A percentile compares a stretch with the other conserved stretches of the same genome.
Evolutionary conservation across 2,888 invertebrate species (phyloP).

Genomic region (Saturnia pavonia): DNA sequence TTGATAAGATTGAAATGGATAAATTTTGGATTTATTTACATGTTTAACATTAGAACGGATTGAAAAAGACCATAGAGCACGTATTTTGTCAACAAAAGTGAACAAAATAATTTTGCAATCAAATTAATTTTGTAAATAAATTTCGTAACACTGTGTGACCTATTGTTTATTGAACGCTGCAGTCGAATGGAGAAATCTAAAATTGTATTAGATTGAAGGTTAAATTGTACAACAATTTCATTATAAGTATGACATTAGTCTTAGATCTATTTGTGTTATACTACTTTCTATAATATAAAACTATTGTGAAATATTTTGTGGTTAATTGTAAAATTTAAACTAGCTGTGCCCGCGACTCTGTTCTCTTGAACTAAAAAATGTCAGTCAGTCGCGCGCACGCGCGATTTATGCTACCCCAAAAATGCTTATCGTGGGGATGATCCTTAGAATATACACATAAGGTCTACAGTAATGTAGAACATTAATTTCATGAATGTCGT

Average conservation of each 20-base stretch:
- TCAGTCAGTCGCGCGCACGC: too few species aligned
- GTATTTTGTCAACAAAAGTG: not conserved
- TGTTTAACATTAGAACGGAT: not conserved
- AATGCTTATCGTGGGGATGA: too few species aligned
- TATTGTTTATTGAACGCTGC: slow-evolving; percentile 8
- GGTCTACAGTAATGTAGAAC: too few species aligned
- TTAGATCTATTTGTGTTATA: not conserved
- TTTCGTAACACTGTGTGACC: not conserved
- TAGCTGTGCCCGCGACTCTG: too few species aligned
- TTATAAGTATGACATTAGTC: not conserved
- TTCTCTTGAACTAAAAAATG: too few species aligned
- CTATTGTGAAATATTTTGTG: too few species aligned
- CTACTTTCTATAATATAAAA: not conserved
- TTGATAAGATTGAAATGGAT: not conserved
- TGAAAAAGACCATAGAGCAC: not conserved
- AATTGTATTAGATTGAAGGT: slow-evolving; percentile 5
- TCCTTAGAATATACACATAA: too few species aligned
- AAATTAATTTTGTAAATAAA: not conserved
- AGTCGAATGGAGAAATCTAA: not conserved
- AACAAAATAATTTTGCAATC: not conserved
- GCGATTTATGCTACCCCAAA: too few species aligned
- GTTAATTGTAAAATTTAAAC: too few species aligned
- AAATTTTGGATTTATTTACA: not conserved
- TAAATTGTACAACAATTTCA: not conserved
- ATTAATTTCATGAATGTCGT: too few species aligned